phyloP scores from a whole-genome alignment of 2,888 invertebrate genomes.

The Ochropleura plecta region DNA sequence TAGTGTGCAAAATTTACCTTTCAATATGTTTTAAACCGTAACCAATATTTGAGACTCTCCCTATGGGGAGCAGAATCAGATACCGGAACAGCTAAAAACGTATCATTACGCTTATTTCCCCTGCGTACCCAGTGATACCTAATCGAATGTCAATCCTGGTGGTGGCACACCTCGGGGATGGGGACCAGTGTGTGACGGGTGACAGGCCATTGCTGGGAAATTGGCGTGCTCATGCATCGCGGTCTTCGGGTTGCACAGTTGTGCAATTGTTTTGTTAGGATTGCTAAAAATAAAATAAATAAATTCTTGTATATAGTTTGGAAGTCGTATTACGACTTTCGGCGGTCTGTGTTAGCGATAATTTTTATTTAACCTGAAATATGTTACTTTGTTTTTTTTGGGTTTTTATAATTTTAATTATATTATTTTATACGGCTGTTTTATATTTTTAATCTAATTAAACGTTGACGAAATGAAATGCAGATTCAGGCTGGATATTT shows the following conservation, averaged over 20 bases:
- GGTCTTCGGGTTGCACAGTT: background rate
- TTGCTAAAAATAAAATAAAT: background rate
- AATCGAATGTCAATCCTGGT: constrained; percentile 58
- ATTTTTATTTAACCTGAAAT: background rate
- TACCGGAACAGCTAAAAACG: constrained; percentile 34
- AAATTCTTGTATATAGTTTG: no score
- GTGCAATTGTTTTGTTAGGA: background rate
- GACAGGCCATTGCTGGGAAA: constrained; percentile 16
- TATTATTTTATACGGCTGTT: background rate
- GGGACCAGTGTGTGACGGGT: constrained; percentile 26
- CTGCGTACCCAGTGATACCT: constrained; percentile 45
- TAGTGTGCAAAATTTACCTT: background rate
- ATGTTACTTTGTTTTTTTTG: background rate
- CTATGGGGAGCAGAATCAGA: constrained; percentile 19
- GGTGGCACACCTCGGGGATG: constrained; percentile 13
- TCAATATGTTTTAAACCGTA: background rate
- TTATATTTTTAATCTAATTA: background rate
- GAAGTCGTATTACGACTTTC: no score
- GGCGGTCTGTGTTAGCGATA: background rate
- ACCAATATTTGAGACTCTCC: constrained; percentile 10
- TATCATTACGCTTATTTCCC: constrained; percentile 58
- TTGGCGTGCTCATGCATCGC: constrained; percentile 4
- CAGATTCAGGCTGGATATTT: background rate
- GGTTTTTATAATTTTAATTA: background rate
- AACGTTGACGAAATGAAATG: constrained; percentile 10